A percentile compares a stretch with the other conserved stretches of the same genome.
These are phyloP conservation scores for Zaprionus lineosus DNA, from an alignment of 2,888 invertebrate genomes.

Conservation along the genomic window DNA sequence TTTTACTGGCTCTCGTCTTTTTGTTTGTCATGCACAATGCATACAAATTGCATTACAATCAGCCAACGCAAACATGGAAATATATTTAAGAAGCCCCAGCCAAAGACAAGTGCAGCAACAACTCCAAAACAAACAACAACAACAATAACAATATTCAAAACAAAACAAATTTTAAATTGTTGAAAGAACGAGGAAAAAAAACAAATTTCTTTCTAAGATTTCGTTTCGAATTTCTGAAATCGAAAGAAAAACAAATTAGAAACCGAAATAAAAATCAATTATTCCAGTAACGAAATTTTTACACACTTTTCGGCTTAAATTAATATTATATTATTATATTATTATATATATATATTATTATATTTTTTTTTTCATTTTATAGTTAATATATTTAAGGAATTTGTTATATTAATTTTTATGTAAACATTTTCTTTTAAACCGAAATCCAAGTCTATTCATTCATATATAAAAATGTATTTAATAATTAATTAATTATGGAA, in stretches of 20 bases:
- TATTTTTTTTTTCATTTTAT: too few species aligned
- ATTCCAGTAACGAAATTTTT: background rate
- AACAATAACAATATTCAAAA: conserved; percentile 2
- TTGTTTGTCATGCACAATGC: conserved; percentile 76
- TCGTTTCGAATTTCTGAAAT: too few species aligned
- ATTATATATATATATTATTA: too few species aligned
- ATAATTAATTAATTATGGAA: too few species aligned
- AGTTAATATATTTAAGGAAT: too few species aligned
- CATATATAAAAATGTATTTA: too few species aligned
- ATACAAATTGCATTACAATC: conserved; percentile 79
- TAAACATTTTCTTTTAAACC: too few species aligned
- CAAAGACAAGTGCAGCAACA: conserved; percentile 23
- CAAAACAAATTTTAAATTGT: conserved; percentile 39
- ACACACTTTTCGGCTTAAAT: too few species aligned
- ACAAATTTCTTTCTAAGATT: too few species aligned
- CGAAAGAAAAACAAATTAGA: background rate
- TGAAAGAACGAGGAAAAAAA: conserved; percentile 47
- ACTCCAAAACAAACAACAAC: conserved; percentile 12
- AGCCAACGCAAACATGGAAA: conserved; percentile 63
- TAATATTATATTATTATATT: too few species aligned
- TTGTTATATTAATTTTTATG: too few species aligned
- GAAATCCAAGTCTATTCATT: too few species aligned
- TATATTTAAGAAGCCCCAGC: conserved; percentile 54
- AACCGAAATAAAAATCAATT: conserved; percentile 1
- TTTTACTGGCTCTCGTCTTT: conserved; percentile 41